Evolutionary conservation across 2,888 invertebrate species (phyloP).

Genomic region (Zygogramma bicolorata): DNA sequence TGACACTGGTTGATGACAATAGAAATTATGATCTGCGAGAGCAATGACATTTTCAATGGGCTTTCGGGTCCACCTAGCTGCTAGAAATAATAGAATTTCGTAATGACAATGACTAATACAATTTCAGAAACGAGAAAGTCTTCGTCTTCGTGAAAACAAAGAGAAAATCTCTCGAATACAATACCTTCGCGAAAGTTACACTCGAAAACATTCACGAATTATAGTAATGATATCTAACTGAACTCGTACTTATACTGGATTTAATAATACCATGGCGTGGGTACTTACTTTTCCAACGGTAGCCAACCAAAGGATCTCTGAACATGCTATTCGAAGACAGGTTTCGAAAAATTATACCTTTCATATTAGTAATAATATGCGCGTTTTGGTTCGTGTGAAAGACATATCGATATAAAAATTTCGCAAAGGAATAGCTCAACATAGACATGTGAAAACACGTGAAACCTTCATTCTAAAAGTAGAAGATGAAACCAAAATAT

Average conservation of each 20-base stretch:
- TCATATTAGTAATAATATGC: slow-evolving; percentile 13
- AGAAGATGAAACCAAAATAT: too few species aligned
- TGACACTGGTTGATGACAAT: not conserved
- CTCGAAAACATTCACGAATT: slow-evolving; percentile 28
- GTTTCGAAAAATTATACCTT: slow-evolving; percentile 49
- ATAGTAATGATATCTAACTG: slow-evolving; percentile 36
- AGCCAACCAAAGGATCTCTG: slow-evolving; percentile 34
- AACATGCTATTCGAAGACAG: slow-evolving; percentile 48
- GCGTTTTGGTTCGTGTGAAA: not conserved
- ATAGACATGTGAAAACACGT: too few species aligned
- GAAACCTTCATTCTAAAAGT: too few species aligned
- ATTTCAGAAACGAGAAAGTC: slow-evolving; percentile 13
- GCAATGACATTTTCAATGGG: not conserved
- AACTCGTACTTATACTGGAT: slow-evolving; percentile 32
- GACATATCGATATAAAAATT: not conserved
- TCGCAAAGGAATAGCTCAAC: not conserved
- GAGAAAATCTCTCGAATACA: slow-evolving; percentile 15
- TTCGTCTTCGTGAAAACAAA: not conserved
- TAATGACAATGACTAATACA: slow-evolving; percentile 6
- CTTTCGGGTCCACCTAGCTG: not conserved
- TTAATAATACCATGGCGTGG: slow-evolving; percentile 25
- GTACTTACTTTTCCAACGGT: slow-evolving; percentile 32
- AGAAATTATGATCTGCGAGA: not conserved
- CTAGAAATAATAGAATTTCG: not conserved
- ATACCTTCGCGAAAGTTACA: slow-evolving; percentile 18